A percentile compares a stretch with the other conserved stretches of the same genome.
Conservation (phyloP, 2,113 vertebrate genomes). For the Thymallus thymallus region DNA sequence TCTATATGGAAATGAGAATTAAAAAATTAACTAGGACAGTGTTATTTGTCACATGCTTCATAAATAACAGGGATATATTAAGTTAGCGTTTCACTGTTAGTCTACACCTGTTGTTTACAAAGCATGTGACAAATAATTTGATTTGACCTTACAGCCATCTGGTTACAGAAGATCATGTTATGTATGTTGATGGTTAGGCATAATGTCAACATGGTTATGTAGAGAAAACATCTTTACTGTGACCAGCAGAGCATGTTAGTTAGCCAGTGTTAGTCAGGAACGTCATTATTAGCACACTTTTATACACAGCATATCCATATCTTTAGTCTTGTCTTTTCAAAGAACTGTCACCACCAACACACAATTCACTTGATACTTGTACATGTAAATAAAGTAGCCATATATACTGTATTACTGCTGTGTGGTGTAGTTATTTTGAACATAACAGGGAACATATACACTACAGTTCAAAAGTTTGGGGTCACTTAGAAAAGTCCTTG, state of each 20-base stretch:
- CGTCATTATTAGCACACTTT: conserved; percentile 44
- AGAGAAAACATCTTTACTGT: conserved; percentile 11
- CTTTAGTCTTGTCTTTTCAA: conserved; percentile 57
- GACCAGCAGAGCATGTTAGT: background rate
- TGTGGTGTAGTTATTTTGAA: conserved; percentile 48
- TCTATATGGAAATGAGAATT: conserved; percentile 36
- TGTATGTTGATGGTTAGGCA: background rate
- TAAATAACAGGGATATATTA: too few species aligned
- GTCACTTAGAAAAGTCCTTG: too few species aligned
- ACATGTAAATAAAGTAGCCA: conserved; percentile 51
- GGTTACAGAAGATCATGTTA: background rate
- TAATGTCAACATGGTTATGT: background rate
- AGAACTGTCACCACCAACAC: conserved; percentile 47
- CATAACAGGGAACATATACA: conserved; percentile 55
- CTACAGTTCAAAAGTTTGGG: too few species aligned
- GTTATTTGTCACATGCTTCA: too few species aligned
- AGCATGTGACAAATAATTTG: too few species aligned
- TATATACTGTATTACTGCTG: conserved; percentile 52
- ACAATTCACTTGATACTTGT: conserved; percentile 36
- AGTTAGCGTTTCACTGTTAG: too few species aligned
- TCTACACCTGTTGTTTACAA: too few species aligned
- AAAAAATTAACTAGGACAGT: background rate
- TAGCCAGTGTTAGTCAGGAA: background rate
- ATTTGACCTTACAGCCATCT: background rate
- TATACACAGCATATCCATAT: conserved; percentile 34